phyloP scores from a whole-genome alignment of 2,797 vertebrate species.

The Gorsachius magnificus region DNA sequence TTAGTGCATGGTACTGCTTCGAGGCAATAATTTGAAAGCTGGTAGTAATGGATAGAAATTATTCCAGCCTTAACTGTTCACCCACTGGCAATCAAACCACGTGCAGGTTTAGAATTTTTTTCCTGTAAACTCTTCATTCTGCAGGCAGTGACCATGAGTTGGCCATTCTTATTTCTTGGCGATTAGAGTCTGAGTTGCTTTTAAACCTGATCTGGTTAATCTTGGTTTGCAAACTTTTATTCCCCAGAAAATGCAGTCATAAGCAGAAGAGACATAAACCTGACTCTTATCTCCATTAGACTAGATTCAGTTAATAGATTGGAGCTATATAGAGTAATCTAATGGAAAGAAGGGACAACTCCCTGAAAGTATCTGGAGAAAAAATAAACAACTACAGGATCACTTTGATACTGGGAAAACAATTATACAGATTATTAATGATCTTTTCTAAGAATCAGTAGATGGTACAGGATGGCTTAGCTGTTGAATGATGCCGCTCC shows the following conservation, averaged over 20 bases:
- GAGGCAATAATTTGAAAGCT: not conserved
- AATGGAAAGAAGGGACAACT: not conserved
- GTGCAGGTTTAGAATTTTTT: not conserved
- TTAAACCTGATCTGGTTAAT: not conserved
- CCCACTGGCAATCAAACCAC: not conserved
- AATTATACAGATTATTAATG: not conserved
- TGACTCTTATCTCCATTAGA: not conserved
- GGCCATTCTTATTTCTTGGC: not conserved
- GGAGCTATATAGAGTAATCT: not conserved
- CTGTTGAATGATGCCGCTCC: not conserved
- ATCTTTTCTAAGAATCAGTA: not conserved
- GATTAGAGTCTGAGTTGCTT: not conserved
- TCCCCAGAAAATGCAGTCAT: not conserved
- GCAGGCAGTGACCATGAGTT: not conserved
- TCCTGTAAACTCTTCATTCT: not conserved
- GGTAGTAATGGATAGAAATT: not conserved
- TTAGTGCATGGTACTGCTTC: not conserved
- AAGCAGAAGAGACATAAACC: not conserved
- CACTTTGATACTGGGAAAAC: not conserved
- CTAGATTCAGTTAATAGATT: not conserved
- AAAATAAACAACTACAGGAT: not conserved
- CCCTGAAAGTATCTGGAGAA: not conserved
- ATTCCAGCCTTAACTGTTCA: not conserved
- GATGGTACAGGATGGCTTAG: not conserved
- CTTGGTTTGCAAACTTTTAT: not conserved